Evolutionary conservation across 2,888 invertebrate species (phyloP), one percentile per base, ranked within the genome.

Genomic region (Rosalia funebris): DNA sequence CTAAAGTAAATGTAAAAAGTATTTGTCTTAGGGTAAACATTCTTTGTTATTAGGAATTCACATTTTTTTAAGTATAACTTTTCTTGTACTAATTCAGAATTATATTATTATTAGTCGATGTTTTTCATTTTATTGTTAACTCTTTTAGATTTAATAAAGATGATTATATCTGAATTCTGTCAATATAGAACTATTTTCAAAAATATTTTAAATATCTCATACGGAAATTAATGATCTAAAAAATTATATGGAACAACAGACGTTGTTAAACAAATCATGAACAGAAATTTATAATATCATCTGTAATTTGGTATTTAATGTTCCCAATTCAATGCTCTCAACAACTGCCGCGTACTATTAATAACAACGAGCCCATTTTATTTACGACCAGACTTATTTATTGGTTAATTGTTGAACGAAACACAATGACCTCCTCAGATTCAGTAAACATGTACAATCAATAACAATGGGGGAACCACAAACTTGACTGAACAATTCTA

Each of bases 401-500:
- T 56, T 41, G 39, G 56, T 56, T 62, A 59, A 62, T 70, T 68
- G 65, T 66, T 58, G 63, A 45, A 68, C 57, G 57, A 47, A 17
- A 54, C 50, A 54, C 60, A 68, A 65, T 64, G 62, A 56, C 37
- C 39, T 50, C 39, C 3, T 39, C 25, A 20, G 20, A 50, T 39
- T 44, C 44, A 59, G 62, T 66, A 69, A 50, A 41, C 50, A 39
- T 50, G 39, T 25, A 25, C 50, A 50, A 63, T 70, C 64, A 62
- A 63, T 62, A 71, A 72, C 68, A 75, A 73, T 71, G 63, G 70
- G n/a, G 57, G 64, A 62, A 70, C 72, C 70, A 60, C 68, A 65
- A 65, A 68, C 66, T 68, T 69, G 65, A 71, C 72, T 70, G 68
- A 71, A 74, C 73, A 74, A 74, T 72, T 70, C 69, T 66, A 69